These are phyloP conservation scores for Neelides sp. DNA, from an alignment of 1,140 invertebrate genomes.

Conservation along the genomic window DNA sequence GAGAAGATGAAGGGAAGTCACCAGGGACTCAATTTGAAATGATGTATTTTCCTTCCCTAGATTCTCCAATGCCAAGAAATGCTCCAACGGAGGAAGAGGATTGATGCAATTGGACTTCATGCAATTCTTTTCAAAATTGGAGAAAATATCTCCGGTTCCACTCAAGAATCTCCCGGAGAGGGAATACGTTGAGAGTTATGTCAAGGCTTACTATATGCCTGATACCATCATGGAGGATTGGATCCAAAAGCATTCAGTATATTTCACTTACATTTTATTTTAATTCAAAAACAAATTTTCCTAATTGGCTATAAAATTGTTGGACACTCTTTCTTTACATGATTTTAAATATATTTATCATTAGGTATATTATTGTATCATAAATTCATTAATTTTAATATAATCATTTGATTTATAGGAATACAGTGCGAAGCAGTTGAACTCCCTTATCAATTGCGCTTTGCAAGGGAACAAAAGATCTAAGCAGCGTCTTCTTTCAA, in stretches of 20 bases:
- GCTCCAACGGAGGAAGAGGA: constrained; percentile 87
- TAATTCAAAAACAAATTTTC: constrained; percentile 1
- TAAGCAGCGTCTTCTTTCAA: constrained; percentile 55
- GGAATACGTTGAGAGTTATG: constrained; percentile 83
- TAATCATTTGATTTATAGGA: constrained; percentile 53
- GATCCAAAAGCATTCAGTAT: constrained; percentile 67
- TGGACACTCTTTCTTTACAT: background rate
- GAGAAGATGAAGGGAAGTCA: too few relatives aligned
- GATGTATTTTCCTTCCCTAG: constrained; percentile 38
- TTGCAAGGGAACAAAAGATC: constrained; percentile 79
- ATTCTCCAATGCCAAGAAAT: constrained; percentile 80
- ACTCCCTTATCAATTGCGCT: constrained; percentile 67
- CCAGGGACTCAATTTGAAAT: constrained; percentile 1
- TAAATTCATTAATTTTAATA: constrained; percentile 2
- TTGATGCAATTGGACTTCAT: constrained; percentile 97
- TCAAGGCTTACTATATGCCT: constrained; percentile 59
- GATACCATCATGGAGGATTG: constrained; percentile 76
- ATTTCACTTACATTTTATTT: constrained; percentile 21
- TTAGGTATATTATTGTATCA: constrained; percentile 1
- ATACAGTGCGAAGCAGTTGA: constrained; percentile 76
- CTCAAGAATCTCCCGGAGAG: constrained; percentile 68
- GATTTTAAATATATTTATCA: constrained; percentile 8
- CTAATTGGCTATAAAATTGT: background rate
- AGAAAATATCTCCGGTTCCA: constrained; percentile 59
- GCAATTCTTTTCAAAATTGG: constrained; percentile 81